Evolutionary conservation across 2,113 vertebrate species (phyloP).

Genomic region (Nipponia nippon): DNA sequence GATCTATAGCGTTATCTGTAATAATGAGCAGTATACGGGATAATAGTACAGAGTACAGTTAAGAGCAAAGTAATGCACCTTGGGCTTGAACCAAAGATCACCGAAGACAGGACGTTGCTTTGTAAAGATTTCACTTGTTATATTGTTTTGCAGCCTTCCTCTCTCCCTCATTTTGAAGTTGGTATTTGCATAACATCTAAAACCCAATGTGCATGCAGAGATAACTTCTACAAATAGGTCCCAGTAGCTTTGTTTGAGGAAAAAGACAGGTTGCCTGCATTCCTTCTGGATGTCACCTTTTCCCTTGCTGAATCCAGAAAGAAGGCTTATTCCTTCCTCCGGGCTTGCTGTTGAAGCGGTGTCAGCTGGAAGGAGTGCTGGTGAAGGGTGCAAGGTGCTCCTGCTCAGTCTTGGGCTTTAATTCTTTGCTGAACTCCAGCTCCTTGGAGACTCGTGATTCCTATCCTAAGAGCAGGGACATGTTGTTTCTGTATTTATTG

Average conservation of each 20-base stretch:
- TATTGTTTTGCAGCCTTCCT: not conserved
- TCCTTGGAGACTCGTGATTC: not conserved
- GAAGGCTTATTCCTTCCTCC: not conserved
- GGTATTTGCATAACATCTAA: not conserved
- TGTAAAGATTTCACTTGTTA: not conserved
- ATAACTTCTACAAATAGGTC: not conserved
- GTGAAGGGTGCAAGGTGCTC: not conserved
- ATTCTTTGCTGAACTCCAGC: not conserved
- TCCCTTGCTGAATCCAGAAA: not conserved
- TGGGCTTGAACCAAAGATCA: not conserved
- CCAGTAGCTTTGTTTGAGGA: not conserved
- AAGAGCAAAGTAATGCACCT: not conserved
- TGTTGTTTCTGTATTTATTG: conserved; percentile 19
- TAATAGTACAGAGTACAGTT: not conserved
- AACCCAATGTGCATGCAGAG: not conserved
- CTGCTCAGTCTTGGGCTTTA: not conserved
- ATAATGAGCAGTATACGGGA: not conserved
- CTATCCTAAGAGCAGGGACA: not conserved
- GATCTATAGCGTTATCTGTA: not conserved
- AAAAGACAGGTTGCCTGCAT: not conserved
- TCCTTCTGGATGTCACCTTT: not conserved
- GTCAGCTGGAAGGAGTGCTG: not conserved
- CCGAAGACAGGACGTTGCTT: not conserved
- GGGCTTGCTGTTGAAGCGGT: not conserved
- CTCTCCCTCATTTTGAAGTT: not conserved